phyloP scores from a whole-genome alignment of 1,140 invertebrate genomes.

The Phenacoccus solenopsis region DNA sequence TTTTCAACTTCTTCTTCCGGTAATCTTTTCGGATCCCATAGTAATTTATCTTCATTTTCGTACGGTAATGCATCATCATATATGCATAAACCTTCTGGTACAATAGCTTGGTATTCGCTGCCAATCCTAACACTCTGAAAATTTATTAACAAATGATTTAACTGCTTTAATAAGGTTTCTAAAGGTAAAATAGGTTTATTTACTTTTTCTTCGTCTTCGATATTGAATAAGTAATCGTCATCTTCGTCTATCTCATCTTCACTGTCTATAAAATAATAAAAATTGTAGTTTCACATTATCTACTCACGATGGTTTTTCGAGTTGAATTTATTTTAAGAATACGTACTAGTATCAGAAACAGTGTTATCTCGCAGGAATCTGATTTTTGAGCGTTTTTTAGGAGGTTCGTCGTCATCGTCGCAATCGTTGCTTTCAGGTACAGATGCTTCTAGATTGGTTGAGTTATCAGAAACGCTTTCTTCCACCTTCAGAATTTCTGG shows the following conservation, averaged over 20 bases:
- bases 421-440: neutral
- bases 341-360: neutral
- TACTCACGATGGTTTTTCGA: no score
- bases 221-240: constrained; percentile 8
- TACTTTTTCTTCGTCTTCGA: constrained; percentile 6
- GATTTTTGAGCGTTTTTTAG: constrained; percentile 1
- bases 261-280: neutral
- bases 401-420: neutral
- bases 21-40: constrained; percentile 79
- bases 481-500: neutral
- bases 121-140: constrained; percentile 84
- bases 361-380: neutral
- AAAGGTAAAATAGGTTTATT: neutral
- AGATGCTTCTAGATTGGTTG: constrained; percentile 1
- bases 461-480: neutral
- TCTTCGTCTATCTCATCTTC: neutral
- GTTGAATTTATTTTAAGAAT: no score
- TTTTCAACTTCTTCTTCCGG: constrained; percentile 62
- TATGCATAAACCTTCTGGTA: constrained; percentile 73
- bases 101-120: constrained; percentile 80
- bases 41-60: constrained; percentile 89
- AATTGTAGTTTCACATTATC: neutral
- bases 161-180: no score
- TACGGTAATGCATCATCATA: constrained; percentile 85
- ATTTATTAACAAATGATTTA: no score